Percentiles rank a stretch among this genome's conserved stretches.
phyloP scores from a whole-genome alignment of 2,888 invertebrate species.

The Melinopterus prodromus region DNA sequence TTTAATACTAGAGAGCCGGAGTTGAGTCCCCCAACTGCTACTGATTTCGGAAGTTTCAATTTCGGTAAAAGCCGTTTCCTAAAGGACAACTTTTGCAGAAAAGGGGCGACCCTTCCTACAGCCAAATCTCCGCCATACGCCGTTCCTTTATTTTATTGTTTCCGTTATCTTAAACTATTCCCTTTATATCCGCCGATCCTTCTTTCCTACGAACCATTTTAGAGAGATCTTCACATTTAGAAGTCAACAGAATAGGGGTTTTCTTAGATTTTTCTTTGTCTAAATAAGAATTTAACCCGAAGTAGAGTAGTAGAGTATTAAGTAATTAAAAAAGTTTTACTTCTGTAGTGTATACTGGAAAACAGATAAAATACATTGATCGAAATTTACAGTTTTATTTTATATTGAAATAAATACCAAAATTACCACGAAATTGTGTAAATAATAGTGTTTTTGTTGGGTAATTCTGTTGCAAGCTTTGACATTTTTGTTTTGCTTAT shows the following conservation, averaged over 20 bases:
- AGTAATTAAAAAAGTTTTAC: too few species aligned
- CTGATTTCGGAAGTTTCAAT: slow-evolving; percentile 24
- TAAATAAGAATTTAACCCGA: too few species aligned
- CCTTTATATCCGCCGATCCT: not conserved
- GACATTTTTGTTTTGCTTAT: too few species aligned
- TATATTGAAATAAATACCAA: too few species aligned
- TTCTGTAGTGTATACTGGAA: too few species aligned
- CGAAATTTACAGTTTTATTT: too few species aligned
- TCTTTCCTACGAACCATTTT: not conserved
- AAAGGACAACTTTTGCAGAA: slow-evolving; percentile 12
- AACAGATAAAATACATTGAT: too few species aligned
- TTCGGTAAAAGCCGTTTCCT: slow-evolving; percentile 17
- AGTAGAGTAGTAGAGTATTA: too few species aligned
- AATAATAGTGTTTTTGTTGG: too few species aligned
- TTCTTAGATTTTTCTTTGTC: too few species aligned
- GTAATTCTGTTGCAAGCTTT: too few species aligned
- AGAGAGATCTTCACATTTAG: not conserved
- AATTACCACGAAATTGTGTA: too few species aligned
- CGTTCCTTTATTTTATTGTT: not conserved
- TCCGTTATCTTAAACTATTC: not conserved
- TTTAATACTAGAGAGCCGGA: slow-evolving; percentile 8
- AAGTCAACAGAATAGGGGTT: not conserved
- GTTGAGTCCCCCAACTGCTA: slow-evolving; percentile 5
- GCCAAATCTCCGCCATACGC: not conserved
- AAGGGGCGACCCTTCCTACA: not conserved